These are phyloP conservation scores for Philypnodon macrostomus DNA, from an alignment of 2,797 vertebrate species.

Conservation along the genomic window DNA sequence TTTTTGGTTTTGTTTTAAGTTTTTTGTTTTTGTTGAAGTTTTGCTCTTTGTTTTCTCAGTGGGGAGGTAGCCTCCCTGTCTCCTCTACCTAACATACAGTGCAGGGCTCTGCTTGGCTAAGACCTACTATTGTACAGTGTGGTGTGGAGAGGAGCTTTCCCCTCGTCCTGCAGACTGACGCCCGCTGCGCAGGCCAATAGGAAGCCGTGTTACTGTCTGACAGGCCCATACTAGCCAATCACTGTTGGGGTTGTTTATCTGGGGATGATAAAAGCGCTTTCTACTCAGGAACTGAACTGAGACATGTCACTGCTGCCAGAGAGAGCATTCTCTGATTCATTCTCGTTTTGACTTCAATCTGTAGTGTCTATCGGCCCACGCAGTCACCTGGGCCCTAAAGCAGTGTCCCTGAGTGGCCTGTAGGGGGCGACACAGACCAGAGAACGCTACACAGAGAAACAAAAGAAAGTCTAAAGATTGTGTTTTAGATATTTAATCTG, in stretches of 20 bases:
- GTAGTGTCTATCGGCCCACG: conserved; percentile 25
- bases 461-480: conserved; percentile 53
- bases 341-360: conserved; percentile 32
- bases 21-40: conserved; percentile 52
- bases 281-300: conserved; percentile 72
- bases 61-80: conserved; percentile 31
- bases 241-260: conserved; percentile 66
- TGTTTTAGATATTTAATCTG: conserved; percentile 58
- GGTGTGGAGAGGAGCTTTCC: conserved; percentile 56
- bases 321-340: conserved; percentile 42
- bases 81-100: conserved; percentile 59
- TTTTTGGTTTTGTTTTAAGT: conserved; percentile 59
- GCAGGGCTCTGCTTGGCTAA: conserved; percentile 78
- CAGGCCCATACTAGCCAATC: conserved; percentile 64
- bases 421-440: conserved; percentile 54
- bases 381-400: conserved; percentile 11
- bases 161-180: conserved; percentile 36
- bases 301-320: conserved; percentile 74
- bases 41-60: conserved; percentile 48
- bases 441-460: conserved; percentile 18
- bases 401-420: conserved; percentile 29
- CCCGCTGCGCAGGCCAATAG: conserved; percentile 46
- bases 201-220: conserved; percentile 55
- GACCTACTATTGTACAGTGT: conserved; percentile 69
- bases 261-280: conserved; percentile 62